phyloP scores from a whole-genome alignment of 2,797 vertebrate genomes.

The Betta splendens region DNA sequence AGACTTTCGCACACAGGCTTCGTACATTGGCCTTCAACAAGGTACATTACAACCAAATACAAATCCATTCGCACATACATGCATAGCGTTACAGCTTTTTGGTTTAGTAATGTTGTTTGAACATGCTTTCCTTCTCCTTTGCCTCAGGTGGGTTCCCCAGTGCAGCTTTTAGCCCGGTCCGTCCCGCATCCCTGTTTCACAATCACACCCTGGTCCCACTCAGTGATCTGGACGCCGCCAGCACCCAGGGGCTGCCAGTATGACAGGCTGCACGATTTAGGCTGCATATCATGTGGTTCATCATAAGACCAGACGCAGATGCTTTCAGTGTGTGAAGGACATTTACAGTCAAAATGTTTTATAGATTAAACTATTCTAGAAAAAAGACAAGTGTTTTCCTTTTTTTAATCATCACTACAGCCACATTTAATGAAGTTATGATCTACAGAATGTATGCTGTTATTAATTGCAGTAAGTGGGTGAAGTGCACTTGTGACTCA shows the following conservation, averaged over 20 bases:
- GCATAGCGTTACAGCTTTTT: background rate
- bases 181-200: conserved; percentile 68
- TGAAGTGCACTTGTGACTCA: too few species aligned
- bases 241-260: conserved; percentile 87
- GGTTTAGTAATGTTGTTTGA: background rate
- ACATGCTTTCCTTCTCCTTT: background rate
- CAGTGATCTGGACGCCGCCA: conserved; percentile 52
- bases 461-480: too few species aligned
- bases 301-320: background rate
- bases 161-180: conserved; percentile 72
- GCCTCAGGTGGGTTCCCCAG: conserved; percentile 52
- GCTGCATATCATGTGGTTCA: conserved; percentile 73
- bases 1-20: conserved; percentile 63
- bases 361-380: too few species aligned
- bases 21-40: conserved; percentile 63
- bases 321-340: conserved; percentile 73
- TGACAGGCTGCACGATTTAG: conserved; percentile 92
- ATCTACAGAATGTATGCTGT: too few species aligned
- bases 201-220: conserved; percentile 55
- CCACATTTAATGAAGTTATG: background rate
- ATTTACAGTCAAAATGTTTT: too few species aligned
- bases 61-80: background rate
- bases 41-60: conserved; percentile 62
- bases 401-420: background rate
- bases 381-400: background rate